Conservation (phyloP, 2,113 vertebrate species). For the Spilogale gracilis region DNA sequence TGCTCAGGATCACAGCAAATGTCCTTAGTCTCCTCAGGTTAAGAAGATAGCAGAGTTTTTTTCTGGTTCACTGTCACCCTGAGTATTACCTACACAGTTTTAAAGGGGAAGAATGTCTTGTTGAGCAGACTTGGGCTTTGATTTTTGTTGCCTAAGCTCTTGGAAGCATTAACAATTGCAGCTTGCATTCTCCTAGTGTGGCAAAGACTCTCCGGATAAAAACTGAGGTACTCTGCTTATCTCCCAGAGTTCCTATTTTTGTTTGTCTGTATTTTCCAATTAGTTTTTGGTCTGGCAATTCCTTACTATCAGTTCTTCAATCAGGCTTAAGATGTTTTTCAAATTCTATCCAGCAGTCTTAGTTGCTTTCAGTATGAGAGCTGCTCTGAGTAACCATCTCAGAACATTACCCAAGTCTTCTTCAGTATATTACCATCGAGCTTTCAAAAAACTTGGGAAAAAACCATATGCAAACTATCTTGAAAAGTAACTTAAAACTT, state of each 20-base stretch:
- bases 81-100: neutral
- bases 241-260: neutral
- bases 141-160: neutral
- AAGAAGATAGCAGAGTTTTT: neutral
- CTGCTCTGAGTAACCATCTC: neutral
- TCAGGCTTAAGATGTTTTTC: neutral
- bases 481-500: constrained; percentile 5
- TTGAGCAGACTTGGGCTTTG: neutral
- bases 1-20: neutral
- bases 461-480: neutral
- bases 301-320: neutral
- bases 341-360: neutral
- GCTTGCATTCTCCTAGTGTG: neutral
- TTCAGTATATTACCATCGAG: neutral
- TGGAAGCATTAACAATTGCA: constrained; percentile 17
- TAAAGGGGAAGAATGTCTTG: neutral
- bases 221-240: neutral
- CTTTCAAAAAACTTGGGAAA: neutral
- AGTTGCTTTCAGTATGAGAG: constrained; percentile 10
- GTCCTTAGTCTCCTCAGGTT: neutral
- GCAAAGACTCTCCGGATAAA: neutral
- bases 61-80: neutral
- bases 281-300: constrained; percentile 20
- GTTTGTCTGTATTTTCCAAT: neutral
- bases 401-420: neutral